phyloP scores from a whole-genome alignment of 1,140 invertebrate species.

The Branchinecta lindahli region DNA sequence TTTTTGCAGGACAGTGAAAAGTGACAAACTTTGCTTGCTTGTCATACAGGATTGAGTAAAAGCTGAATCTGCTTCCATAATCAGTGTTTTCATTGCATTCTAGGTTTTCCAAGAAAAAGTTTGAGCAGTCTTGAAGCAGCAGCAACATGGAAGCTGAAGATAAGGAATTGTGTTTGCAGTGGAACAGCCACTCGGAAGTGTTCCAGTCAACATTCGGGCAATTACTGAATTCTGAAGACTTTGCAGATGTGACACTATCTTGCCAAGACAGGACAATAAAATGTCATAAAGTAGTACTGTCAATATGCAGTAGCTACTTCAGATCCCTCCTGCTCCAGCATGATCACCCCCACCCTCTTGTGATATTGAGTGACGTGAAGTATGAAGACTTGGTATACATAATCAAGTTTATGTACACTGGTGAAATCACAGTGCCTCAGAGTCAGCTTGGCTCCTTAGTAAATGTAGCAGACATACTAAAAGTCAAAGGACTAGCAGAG shows the following conservation, averaged over 20 bases:
- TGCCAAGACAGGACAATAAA: slow-evolving; percentile 79
- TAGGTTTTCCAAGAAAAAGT: too few relatives aligned
- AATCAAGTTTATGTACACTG: slow-evolving; percentile 60
- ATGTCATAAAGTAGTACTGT: slow-evolving; percentile 81
- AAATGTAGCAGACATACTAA: slow-evolving; percentile 72
- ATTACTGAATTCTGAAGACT: slow-evolving; percentile 62
- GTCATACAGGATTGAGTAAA: too few relatives aligned
- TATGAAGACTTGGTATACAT: slow-evolving; percentile 76
- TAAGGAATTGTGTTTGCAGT: slow-evolving; percentile 84
- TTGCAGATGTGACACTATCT: slow-evolving; percentile 72
- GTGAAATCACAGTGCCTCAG: slow-evolving; percentile 80
- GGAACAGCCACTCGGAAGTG: slow-evolving; percentile 72
- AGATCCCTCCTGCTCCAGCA: slow-evolving; percentile 81
- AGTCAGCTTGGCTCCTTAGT: slow-evolving; percentile 72
- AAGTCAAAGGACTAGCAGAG: slow-evolving; percentile 82
- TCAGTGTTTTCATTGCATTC: too few relatives aligned
- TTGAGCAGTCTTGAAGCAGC: neutral
- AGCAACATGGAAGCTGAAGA: slow-evolving; percentile 31
- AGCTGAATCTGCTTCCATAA: too few relatives aligned
- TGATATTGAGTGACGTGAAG: slow-evolving; percentile 77
- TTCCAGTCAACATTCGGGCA: slow-evolving; percentile 72
- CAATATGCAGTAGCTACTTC: slow-evolving; percentile 86
- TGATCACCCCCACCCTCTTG: slow-evolving; percentile 78
- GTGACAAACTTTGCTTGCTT: too few relatives aligned
- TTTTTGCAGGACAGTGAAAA: too few relatives aligned